phyloP scores from a whole-genome alignment of 2,888 invertebrate genomes.

The Drosophila tanythrix region DNA sequence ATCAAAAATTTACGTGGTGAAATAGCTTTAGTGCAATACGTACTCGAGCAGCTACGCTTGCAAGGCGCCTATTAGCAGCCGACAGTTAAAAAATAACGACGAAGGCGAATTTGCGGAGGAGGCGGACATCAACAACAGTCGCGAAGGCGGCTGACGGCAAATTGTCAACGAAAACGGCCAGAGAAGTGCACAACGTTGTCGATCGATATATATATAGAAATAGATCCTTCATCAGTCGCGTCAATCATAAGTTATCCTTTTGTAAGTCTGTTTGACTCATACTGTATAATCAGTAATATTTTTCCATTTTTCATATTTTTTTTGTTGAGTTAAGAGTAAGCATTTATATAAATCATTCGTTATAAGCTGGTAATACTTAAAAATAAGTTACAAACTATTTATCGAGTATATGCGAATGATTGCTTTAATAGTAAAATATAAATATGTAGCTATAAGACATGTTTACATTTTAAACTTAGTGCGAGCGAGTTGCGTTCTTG shows the following conservation, averaged over 20 bases:
- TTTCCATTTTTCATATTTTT: neutral
- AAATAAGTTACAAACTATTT: conserved; percentile 25
- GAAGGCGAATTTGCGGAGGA: no score
- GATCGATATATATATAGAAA: neutral
- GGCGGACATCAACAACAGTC: no score
- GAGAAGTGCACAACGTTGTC: neutral
- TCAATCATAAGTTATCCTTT: neutral
- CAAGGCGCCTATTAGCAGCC: no score
- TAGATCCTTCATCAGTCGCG: neutral
- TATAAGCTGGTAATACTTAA: conserved; percentile 30
- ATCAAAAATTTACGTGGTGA: no score
- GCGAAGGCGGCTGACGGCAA: no score
- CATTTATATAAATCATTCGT: conserved; percentile 37
- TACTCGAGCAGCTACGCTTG: no score
- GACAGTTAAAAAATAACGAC: no score
- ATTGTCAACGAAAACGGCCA: no score
- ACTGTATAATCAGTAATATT: neutral
- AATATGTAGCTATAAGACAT: conserved; percentile 56
- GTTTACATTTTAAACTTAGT: conserved; percentile 36
- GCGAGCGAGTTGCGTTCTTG: conserved; percentile 29
- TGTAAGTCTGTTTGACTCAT: neutral
- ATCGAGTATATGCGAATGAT: conserved; percentile 50
- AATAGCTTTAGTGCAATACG: no score
- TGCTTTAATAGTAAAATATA: conserved; percentile 49
- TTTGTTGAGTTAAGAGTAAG: conserved; percentile 24